Evolutionary conservation across 1,140 invertebrate genomes (phyloP).

Genomic region (Eciton burchellii): DNA sequence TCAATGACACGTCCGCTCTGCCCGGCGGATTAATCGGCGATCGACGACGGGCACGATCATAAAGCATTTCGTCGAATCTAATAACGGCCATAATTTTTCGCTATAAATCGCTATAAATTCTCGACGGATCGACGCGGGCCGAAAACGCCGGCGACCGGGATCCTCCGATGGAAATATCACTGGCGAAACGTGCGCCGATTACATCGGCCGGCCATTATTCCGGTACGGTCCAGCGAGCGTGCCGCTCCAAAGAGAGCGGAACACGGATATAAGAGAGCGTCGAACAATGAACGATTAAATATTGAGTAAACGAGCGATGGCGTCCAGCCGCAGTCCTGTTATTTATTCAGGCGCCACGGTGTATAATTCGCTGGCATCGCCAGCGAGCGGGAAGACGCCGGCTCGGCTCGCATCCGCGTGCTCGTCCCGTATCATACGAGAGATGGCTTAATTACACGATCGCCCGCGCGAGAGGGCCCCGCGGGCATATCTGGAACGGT

Average conservation of each 20-base stretch:
- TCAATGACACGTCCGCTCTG: background rate
- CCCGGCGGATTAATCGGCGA: background rate
- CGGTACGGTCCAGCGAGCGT: conserved; percentile 55
- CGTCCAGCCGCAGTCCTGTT: conserved; percentile 38
- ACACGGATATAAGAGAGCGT: conserved; percentile 28
- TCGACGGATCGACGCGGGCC: background rate
- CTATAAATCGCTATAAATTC: conserved; percentile 13
- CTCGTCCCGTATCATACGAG: conserved; percentile 71
- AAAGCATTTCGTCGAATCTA: background rate
- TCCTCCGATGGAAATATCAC: conserved; percentile 27
- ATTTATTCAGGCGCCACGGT: conserved; percentile 60
- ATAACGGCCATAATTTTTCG: background rate
- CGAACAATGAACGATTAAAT: conserved; percentile 60
- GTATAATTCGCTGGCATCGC: conserved; percentile 59
- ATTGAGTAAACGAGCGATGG: conserved; percentile 57
- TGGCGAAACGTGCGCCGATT: conserved; percentile 34
- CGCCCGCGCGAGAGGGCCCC: conserved; percentile 67
- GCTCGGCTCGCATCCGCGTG: background rate
- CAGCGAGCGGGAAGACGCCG: background rate
- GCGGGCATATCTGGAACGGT: conserved; percentile 70
- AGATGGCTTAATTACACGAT: conserved; percentile 83
- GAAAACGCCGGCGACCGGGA: conserved; percentile 3
- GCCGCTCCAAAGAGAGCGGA: conserved; percentile 32
- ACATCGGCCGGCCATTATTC: conserved; percentile 52
- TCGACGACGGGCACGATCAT: background rate